Percentiles rank a stretch among this genome's conserved stretches.
phyloP scores from a whole-genome alignment of 2,113 vertebrate species.

The Clupea harengus region DNA sequence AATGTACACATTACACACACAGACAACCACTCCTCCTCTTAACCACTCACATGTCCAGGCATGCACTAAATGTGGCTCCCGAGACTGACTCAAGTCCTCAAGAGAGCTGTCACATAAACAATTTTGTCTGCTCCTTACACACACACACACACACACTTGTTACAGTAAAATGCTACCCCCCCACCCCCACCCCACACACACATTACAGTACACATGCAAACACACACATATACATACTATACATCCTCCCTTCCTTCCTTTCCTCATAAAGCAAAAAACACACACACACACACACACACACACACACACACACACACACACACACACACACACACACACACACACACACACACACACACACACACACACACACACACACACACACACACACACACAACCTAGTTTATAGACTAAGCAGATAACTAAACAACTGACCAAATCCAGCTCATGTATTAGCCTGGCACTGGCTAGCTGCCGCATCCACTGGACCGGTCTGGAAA shows the following conservation, averaged over 20 bases:
- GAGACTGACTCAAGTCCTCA: background rate
- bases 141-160: background rate
- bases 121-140: background rate
- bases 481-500: too few relatives aligned
- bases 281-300: background rate
- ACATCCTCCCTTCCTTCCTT: too few relatives aligned
- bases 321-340: slow-evolving; percentile 7
- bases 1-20: too few relatives aligned
- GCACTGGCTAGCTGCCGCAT: background rate
- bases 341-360: too few relatives aligned
- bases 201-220: background rate
- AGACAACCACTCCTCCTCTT: background rate
- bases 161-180: background rate
- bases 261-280: background rate
- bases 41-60: background rate
- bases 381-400: background rate
- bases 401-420: background rate
- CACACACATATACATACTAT: background rate
- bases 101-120: background rate
- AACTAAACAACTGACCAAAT: background rate
- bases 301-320: slow-evolving; percentile 1
- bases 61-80: background rate
- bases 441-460: background rate
- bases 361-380: too few relatives aligned
- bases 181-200: too few relatives aligned